Percentiles rank a stretch among this genome's conserved stretches.
phyloP scores from a whole-genome alignment of 1,140 invertebrate species.

The Anthonomus grandis region DNA sequence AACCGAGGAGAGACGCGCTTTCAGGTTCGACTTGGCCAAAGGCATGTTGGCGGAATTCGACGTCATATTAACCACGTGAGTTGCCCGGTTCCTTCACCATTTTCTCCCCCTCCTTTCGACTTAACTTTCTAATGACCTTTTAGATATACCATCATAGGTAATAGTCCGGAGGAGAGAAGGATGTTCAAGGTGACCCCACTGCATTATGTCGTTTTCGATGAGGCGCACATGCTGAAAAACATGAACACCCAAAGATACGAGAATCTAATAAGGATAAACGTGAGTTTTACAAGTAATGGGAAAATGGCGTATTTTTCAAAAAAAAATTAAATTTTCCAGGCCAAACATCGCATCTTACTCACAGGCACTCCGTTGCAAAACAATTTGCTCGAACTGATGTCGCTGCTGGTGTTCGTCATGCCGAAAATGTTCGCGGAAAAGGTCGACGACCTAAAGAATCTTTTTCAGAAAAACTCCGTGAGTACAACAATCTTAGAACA shows the following conservation, averaged over 20 bases:
- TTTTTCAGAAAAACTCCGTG: slow-evolving; percentile 74
- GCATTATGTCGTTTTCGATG: slow-evolving; percentile 93
- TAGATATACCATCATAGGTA: slow-evolving; percentile 76
- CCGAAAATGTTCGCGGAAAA: slow-evolving; percentile 89
- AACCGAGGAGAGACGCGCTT: slow-evolving; percentile 75
- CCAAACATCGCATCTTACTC: slow-evolving; percentile 75
- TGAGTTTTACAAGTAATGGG: slow-evolving; percentile 44
- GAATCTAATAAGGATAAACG: slow-evolving; percentile 83
- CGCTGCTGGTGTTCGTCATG: slow-evolving; percentile 93
- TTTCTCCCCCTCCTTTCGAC: background rate
- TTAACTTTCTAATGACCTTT: background rate
- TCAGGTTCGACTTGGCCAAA: slow-evolving; percentile 74
- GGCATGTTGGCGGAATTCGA: slow-evolving; percentile 73
- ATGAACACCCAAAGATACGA: slow-evolving; percentile 90
- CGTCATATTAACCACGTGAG: slow-evolving; percentile 83
- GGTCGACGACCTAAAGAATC: slow-evolving; percentile 79
- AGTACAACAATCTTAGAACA: too few relatives aligned
- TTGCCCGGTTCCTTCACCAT: too few relatives aligned
- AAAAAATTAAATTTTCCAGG: too few relatives aligned
- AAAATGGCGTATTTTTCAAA: background rate
- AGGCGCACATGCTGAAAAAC: slow-evolving; percentile 97
- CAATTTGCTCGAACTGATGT: slow-evolving; percentile 93
- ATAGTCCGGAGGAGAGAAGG: slow-evolving; percentile 82
- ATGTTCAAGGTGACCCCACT: slow-evolving; percentile 87
- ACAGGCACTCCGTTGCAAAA: slow-evolving; percentile 96